Base-by-base conservation (phyloP, 2,797 vertebrate species). In the Chlorospingus semifuscus region DNA sequence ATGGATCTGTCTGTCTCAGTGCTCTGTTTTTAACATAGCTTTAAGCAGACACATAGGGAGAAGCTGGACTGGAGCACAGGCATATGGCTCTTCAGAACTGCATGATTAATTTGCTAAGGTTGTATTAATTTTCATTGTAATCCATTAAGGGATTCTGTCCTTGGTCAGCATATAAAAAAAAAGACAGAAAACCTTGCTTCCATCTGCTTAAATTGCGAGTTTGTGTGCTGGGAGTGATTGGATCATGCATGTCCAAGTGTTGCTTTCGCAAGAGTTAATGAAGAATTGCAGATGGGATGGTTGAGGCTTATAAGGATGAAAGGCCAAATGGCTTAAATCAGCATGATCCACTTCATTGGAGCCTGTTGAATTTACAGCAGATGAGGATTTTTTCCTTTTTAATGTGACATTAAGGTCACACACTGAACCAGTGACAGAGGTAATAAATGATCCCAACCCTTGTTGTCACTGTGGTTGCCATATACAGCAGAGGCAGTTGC, bases 241-340 rank as follows among this genome's bases (percentile, higher is more conserved):
- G 20, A 77, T 68, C 27, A 8, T 74, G 23, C 3, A 5, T 0
- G 0, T 55, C 30, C 29, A 71, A 50, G 30, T 24, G 15, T 74
- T 77, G 34, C 14, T 80, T 90, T 84, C 64, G 20, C 29, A 68
- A 61, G 57, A 84, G 8, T 83, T 81, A 41, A 78, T 55, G 41
- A 36, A 81, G 69, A 84, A 53, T 87, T 83, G 56, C 30, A 36
- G 39, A 52, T 47, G 27, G 11, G 15, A 22, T 80, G 75, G 32
- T 64, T 42, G 56, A 70, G n/a, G 34, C 44, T 82, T 72, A 2
- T 11, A 41, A 29, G 42, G 27, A 72, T 89, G 71, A 92, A 87
- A 92, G 78, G 78, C 68, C 71, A 64, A 84, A 53, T 92, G 57
- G 24, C 87, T 84, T 93, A 94, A 89, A 87, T 94, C 53, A n/a